Evolutionary conservation across 2,113 vertebrate genomes (phyloP).

Genomic region (Budorcas taxicolor): DNA sequence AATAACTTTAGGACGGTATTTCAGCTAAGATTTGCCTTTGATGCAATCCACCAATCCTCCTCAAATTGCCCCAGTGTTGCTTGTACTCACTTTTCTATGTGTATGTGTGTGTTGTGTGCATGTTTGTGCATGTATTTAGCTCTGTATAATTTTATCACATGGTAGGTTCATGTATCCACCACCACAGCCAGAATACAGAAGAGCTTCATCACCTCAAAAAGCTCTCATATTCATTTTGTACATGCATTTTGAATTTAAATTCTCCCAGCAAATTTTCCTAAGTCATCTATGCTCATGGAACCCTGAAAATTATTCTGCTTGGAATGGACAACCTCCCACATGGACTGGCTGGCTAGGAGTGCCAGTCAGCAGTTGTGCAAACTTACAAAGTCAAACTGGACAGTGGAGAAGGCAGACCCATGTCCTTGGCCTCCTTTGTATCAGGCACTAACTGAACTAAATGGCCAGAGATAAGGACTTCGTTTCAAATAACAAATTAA

Average conservation of each 20-base stretch:
- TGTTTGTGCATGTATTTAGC: neutral
- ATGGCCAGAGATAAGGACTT: constrained; percentile 62
- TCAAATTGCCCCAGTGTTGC: neutral
- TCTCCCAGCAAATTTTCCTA: neutral
- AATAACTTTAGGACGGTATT: neutral
- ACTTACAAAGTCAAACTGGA: constrained; percentile 36
- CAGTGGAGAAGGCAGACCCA: neutral
- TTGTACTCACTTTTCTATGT: neutral
- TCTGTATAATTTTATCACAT: neutral
- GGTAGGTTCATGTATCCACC: neutral
- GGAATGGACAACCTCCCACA: neutral
- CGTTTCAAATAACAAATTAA: constrained; percentile 71
- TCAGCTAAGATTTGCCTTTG: neutral
- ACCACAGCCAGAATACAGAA: neutral
- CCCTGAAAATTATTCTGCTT: neutral
- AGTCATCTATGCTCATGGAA: neutral
- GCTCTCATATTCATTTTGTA: neutral
- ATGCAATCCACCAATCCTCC: neutral
- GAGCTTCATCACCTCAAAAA: neutral
- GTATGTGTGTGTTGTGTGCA: neutral
- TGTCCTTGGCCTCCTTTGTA: constrained; percentile 21
- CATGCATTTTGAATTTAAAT: neutral
- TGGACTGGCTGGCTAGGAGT: neutral
- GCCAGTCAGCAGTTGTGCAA: neutral
- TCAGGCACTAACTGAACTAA: constrained; percentile 44